These are phyloP conservation scores for Hypsopygia costalis DNA, from an alignment of 2,888 invertebrate genomes.

Conservation along the genomic window DNA sequence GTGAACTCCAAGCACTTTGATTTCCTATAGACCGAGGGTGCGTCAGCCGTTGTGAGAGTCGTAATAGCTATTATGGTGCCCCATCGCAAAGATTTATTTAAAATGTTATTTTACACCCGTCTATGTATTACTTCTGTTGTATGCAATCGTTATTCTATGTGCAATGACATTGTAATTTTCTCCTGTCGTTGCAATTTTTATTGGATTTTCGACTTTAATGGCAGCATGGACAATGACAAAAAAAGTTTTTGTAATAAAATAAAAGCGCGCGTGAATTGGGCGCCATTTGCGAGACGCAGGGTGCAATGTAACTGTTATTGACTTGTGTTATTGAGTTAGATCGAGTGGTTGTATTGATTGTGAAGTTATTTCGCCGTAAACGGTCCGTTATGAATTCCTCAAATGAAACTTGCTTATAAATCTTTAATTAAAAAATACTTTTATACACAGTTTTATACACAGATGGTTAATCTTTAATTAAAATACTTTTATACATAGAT, in stretches of 20 bases:
- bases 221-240: slow-evolving; percentile 23
- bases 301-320: slow-evolving; percentile 51
- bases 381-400: too few relatives aligned
- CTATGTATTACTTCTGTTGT: slow-evolving; percentile 59
- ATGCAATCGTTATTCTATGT: slow-evolving; percentile 47
- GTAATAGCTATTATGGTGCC: slow-evolving; percentile 72
- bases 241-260: slow-evolving; percentile 19
- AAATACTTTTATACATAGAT: too few relatives aligned
- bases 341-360: slow-evolving; percentile 52
- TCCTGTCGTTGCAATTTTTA: slow-evolving; percentile 24
- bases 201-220: slow-evolving; percentile 42
- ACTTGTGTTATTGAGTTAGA: slow-evolving; percentile 62
- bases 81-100: slow-evolving; percentile 76
- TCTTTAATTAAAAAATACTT: too few relatives aligned
- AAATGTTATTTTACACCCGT: slow-evolving; percentile 78
- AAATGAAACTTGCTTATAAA: too few relatives aligned
- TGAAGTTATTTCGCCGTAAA: slow-evolving; percentile 16
- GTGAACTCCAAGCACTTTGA: slow-evolving; percentile 47
- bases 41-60: slow-evolving; percentile 56
- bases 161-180: slow-evolving; percentile 55
- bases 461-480: too few relatives aligned
- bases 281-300: slow-evolving; percentile 63
- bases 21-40: slow-evolving; percentile 57
- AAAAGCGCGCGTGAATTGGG: slow-evolving; percentile 22
- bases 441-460: too few relatives aligned